phyloP scores from a whole-genome alignment of 2,113 vertebrate genomes.

The Scomber japonicus region DNA sequence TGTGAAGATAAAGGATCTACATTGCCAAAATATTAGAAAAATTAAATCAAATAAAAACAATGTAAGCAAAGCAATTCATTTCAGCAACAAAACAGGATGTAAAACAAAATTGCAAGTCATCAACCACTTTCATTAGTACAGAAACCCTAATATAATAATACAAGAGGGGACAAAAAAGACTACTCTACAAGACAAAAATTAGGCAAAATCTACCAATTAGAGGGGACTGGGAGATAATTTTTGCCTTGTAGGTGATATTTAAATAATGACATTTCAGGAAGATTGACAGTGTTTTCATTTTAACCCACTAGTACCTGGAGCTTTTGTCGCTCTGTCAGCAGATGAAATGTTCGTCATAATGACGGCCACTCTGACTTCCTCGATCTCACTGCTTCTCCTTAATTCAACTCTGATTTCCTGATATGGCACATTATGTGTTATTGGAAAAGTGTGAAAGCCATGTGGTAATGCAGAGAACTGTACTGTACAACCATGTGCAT shows the following conservation, averaged over 20 bases:
- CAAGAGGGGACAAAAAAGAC: no score
- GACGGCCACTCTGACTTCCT: not conserved
- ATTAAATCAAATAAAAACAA: not conserved
- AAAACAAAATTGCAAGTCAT: no score
- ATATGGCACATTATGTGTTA: not conserved
- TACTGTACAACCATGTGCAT: not conserved
- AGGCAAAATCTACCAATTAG: not conserved
- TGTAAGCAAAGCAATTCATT: no score
- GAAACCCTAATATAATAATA: not conserved
- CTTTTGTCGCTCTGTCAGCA: constrained; percentile 24
- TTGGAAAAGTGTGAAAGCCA: not conserved
- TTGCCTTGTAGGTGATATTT: constrained; percentile 6
- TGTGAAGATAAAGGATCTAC: not conserved
- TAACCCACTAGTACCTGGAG: constrained; percentile 3
- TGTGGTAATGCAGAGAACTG: not conserved
- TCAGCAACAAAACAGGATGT: no score
- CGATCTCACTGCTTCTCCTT: not conserved
- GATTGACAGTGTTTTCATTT: constrained; percentile 4
- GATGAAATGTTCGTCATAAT: constrained; percentile 19
- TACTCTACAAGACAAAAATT: not conserved
- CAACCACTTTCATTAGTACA: not conserved
- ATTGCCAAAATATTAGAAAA: not conserved
- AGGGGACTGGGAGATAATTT: not conserved
- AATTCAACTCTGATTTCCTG: constrained; percentile 9
- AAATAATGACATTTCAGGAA: constrained; percentile 16